Evolutionary conservation across 2,113 vertebrate genomes (phyloP), one percentile per base, ranked within the genome.

Genomic region (Ptychochromis oligacanthus): DNA sequence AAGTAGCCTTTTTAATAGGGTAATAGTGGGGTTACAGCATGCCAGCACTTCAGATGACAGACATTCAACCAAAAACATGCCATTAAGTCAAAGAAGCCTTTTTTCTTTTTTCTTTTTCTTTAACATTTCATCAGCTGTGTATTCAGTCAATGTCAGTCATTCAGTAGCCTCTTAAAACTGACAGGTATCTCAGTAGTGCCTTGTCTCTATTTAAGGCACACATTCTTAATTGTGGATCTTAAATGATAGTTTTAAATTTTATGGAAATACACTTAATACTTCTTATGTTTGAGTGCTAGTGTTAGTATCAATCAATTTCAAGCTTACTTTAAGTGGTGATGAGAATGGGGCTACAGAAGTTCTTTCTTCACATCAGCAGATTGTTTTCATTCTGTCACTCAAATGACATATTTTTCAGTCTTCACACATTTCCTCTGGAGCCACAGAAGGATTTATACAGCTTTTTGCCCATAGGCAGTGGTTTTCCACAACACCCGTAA

Each of bases 21-120:
- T 93, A 94, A 94, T 93, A 62, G 83, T 61, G 13, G 82, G 93
- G 85, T 91, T 91, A 18, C 77, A 75, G 58, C 36, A 75, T 0
- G 38, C 80, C 82, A 76, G 74, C 2, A 0, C 77, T 74, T 86
- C 13, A 87, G 89, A 92, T 88, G 80, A 87, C 83, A 93, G 84
- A 87, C 87, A 6, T 89, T 10, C 75, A 75, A 86, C 67, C 1
- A 8, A 90, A 85, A 87, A 86, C 92, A 84, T 90, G 76, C 82
- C 83, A 93, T 94, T 93, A 91, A 84, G 75, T 79, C 43, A 85
- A 88, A 89, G 77, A 55, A 28, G 85, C 18, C 80, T 82, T 76
- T 38, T 61, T 75, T 70, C 24, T 49, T 83, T 83, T 79, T 55
- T n/a, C n/a, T n/a, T 55, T 18, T 12, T 64, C 38, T 62, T 75